Evolutionary conservation across 2,888 invertebrate species (phyloP).

Genomic region (Eulithis prunata): DNA sequence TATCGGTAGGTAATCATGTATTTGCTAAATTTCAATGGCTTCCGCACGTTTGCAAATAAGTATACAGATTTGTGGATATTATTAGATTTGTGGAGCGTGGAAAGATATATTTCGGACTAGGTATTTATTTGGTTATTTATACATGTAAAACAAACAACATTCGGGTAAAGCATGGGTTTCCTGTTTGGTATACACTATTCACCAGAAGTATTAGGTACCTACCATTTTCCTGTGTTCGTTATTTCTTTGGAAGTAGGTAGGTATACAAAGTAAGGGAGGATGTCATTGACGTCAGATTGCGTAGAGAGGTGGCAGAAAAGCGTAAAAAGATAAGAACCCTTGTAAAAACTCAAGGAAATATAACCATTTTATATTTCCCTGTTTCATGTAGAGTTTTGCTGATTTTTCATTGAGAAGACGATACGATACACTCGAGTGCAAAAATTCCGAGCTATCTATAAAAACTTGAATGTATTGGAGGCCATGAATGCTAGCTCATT

Average conservation of each 20-base stretch:
- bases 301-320: constrained; percentile 25
- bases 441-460: too few species aligned
- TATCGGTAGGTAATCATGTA: constrained; percentile 57
- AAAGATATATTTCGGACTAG: constrained; percentile 35
- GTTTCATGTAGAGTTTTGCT: not conserved
- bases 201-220: not conserved
- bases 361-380: constrained; percentile 16
- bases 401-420: constrained; percentile 1
- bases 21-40: constrained; percentile 64
- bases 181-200: not conserved
- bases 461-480: too few species aligned
- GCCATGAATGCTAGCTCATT: too few species aligned
- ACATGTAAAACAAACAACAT: constrained; percentile 26
- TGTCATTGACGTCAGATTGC: constrained; percentile 30
- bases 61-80: constrained; percentile 48
- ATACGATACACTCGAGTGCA: not conserved
- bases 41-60: constrained; percentile 50
- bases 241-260: constrained; percentile 15
- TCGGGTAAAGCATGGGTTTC: not conserved
- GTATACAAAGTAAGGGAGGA: constrained; percentile 26
- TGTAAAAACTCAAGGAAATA: constrained; percentile 33
- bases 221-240: constrained; percentile 3
- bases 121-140: constrained; percentile 43
- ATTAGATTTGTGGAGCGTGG: constrained; percentile 43
- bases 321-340: constrained; percentile 33